Percentiles rank a stretch among this genome's conserved stretches.
phyloP scores from a whole-genome alignment of 2,888 invertebrate genomes.

The Sacculina carcini region DNA sequence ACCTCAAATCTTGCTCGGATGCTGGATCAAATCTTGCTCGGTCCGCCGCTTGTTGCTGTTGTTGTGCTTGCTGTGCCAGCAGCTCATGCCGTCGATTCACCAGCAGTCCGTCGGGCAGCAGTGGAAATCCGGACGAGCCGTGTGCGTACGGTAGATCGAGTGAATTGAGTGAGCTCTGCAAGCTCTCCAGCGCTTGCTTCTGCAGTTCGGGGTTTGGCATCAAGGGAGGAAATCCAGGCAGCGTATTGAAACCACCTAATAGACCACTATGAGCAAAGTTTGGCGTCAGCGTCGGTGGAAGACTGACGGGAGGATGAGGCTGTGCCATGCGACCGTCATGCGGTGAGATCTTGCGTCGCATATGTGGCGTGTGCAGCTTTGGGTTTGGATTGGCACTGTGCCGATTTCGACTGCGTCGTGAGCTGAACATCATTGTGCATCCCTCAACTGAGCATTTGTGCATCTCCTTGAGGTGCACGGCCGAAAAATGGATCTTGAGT shows the following conservation, averaged over 20 bases:
- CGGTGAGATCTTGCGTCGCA: constrained; percentile 74
- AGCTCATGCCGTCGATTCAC: constrained; percentile 6
- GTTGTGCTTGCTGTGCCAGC: constrained; percentile 9
- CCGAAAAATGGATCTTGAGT: constrained; percentile 93
- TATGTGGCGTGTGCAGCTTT: constrained; percentile 81
- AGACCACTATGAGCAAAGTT: constrained; percentile 10
- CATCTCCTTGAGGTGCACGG: constrained; percentile 96
- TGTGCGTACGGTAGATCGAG: constrained; percentile 5
- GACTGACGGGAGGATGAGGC: constrained; percentile 33
- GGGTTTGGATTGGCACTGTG: constrained; percentile 97
- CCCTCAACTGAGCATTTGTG: constrained; percentile 97
- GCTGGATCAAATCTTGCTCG: constrained; percentile 11
- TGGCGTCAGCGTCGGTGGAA: constrained; percentile 34
- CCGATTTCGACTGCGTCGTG: constrained; percentile 72
- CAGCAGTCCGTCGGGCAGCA: neutral
- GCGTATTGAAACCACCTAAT: constrained; percentile 13
- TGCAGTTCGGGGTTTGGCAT: constrained; percentile 12
- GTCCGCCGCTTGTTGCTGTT: constrained; percentile 11
- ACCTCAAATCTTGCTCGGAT: constrained; percentile 7
- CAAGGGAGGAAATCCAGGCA: constrained; percentile 34
- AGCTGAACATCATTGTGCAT: constrained; percentile 98
- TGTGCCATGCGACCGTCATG: constrained; percentile 75
- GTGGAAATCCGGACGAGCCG: neutral
- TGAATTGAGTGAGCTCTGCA: constrained; percentile 7
- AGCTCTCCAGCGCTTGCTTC: constrained; percentile 13